phyloP scores from a whole-genome alignment of 2,888 invertebrate genomes.

The Lysandra bellargus region DNA sequence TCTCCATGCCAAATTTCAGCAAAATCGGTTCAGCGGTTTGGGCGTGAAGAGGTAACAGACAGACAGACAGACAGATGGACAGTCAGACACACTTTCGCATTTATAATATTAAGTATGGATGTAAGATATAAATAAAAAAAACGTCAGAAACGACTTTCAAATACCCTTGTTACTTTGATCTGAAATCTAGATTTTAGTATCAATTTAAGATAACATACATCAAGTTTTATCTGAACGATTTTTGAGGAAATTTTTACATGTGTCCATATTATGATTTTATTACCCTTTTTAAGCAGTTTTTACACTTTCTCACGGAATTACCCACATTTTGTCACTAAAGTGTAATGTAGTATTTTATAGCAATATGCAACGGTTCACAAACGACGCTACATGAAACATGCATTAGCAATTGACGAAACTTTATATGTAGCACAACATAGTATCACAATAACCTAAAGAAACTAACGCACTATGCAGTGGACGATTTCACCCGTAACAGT shows the following conservation, averaged over 20 bases:
- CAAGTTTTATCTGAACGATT: not conserved
- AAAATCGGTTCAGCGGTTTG: too few species aligned
- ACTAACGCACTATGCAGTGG: not conserved
- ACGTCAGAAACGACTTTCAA: constrained; percentile 12
- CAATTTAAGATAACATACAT: constrained; percentile 21
- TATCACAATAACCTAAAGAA: constrained; percentile 6
- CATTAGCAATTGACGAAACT: constrained; percentile 4
- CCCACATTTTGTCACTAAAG: not conserved
- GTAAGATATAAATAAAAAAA: too few species aligned
- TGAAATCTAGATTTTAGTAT: constrained; percentile 27
- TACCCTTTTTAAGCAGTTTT: not conserved
- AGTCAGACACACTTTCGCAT: too few species aligned
- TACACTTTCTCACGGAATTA: not conserved
- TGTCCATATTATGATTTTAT: not conserved
- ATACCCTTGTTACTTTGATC: constrained; percentile 10
- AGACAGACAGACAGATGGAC: too few species aligned
- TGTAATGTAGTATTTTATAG: not conserved
- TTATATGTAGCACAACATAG: not conserved
- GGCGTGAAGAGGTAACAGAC: too few species aligned
- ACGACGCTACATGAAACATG: constrained; percentile 2
- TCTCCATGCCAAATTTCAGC: too few species aligned
- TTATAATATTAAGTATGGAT: too few species aligned
- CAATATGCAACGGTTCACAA: not conserved
- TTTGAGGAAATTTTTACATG: not conserved
- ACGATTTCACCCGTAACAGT: constrained; percentile 28